phyloP scores from a whole-genome alignment of 2,113 vertebrate genomes.

The Sebastes schlegelii region DNA sequence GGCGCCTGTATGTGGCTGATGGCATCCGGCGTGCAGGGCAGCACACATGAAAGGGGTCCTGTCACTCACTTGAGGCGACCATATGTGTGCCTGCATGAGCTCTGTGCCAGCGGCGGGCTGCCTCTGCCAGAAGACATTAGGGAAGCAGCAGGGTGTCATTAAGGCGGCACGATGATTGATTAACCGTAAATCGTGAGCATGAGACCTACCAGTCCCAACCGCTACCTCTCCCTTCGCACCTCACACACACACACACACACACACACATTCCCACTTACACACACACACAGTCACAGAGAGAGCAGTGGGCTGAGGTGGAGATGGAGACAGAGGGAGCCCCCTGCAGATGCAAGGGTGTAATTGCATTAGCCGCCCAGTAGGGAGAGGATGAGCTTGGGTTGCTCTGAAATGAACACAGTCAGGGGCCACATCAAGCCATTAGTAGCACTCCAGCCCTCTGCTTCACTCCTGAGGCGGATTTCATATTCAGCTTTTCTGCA shows the following conservation, averaged over 20 bases:
- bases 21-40: constrained; percentile 79
- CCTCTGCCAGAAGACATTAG: constrained; percentile 88
- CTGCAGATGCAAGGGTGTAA: constrained; percentile 83
- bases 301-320: constrained; percentile 37
- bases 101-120: constrained; percentile 79
- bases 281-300: constrained; percentile 14
- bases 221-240: constrained; percentile 37
- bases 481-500: constrained; percentile 50
- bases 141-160: constrained; percentile 86
- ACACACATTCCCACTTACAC: constrained; percentile 26
- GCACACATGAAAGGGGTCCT: constrained; percentile 82
- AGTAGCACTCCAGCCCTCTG: constrained; percentile 56
- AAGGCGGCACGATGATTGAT: constrained; percentile 87
- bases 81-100: constrained; percentile 87
- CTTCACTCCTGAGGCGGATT: constrained; percentile 59
- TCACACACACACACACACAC: constrained; percentile 31
- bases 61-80: constrained; percentile 85
- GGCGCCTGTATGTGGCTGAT: constrained; percentile 77
- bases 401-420: constrained; percentile 76
- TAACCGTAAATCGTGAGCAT: constrained; percentile 82
- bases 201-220: constrained; percentile 53
- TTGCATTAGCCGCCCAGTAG: constrained; percentile 80
- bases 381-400: constrained; percentile 76
- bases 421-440: constrained; percentile 73
- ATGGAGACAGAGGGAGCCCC: constrained; percentile 76